phyloP scores from a whole-genome alignment of 2,797 vertebrate species.

The Halcyon smyrnensis region DNA sequence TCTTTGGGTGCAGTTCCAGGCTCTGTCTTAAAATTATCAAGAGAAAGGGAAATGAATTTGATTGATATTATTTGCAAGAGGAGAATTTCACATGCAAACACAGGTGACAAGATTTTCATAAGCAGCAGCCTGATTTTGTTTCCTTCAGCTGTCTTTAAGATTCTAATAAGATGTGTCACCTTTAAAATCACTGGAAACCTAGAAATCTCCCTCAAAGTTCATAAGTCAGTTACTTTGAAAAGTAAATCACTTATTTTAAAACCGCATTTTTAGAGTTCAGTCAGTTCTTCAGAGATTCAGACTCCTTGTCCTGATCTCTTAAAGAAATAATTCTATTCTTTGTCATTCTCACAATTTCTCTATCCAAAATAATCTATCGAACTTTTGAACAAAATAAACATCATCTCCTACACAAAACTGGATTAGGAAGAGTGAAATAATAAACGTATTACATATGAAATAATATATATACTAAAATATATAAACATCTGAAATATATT shows the following conservation, averaged over 20 bases:
- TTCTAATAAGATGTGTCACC: background rate
- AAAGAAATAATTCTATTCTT: background rate
- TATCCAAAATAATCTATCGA: background rate
- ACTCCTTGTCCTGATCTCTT: background rate
- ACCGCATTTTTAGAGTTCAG: background rate
- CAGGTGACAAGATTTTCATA: background rate
- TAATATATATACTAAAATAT: background rate
- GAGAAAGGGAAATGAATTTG: background rate
- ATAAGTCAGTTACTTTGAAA: background rate
- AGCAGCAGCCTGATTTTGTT: background rate
- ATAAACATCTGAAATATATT: background rate
- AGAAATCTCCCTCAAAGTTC: background rate
- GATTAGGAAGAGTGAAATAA: slow-evolving; percentile 2
- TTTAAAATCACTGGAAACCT: background rate
- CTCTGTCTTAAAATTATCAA: background rate
- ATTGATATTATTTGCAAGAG: background rate
- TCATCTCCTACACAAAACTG: background rate
- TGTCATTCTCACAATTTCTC: background rate
- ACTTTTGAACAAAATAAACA: background rate
- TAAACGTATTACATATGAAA: background rate
- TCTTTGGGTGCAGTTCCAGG: background rate
- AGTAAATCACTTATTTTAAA: background rate
- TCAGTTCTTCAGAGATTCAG: background rate
- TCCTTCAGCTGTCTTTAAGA: background rate
- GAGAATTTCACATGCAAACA: background rate